Conservation (phyloP, 2,113 vertebrate species). For the Neomonachus schauinslandi region DNA sequence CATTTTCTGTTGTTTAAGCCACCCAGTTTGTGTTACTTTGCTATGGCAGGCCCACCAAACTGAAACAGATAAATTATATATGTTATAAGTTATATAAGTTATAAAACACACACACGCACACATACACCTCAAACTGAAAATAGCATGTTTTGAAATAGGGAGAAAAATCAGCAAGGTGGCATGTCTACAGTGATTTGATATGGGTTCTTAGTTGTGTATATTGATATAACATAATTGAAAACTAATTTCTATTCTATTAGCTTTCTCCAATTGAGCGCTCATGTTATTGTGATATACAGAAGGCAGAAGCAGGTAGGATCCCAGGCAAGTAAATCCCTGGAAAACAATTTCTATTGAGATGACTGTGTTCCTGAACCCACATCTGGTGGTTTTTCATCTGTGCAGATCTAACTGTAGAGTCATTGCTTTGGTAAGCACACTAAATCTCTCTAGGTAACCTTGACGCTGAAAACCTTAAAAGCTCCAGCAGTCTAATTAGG, state of each 20-base stretch:
- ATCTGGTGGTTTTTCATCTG: neutral
- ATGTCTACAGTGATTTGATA: neutral
- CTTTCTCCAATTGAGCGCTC: neutral
- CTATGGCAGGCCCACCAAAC: neutral
- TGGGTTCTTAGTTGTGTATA: neutral
- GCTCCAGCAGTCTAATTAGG: neutral
- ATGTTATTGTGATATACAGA: too few species aligned
- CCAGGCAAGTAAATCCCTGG: neutral
- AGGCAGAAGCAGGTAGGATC: neutral
- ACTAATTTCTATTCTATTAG: neutral
- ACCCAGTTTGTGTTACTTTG: neutral
- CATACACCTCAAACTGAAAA: neutral
- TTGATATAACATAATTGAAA: neutral
- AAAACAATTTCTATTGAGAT: neutral
- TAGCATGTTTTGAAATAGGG: neutral
- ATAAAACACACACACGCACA: neutral
- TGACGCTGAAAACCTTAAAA: neutral
- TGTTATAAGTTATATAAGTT: neutral
- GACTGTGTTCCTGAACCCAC: neutral
- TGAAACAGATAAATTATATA: neutral
- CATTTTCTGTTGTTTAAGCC: neutral
- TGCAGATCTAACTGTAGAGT: neutral
- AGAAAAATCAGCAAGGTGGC: neutral
- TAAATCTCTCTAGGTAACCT: neutral
- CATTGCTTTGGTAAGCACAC: neutral